Evolutionary conservation across 2,113 vertebrate genomes (phyloP), one percentile per base, ranked within the genome.

Genomic region (Osmerus mordax): DNA sequence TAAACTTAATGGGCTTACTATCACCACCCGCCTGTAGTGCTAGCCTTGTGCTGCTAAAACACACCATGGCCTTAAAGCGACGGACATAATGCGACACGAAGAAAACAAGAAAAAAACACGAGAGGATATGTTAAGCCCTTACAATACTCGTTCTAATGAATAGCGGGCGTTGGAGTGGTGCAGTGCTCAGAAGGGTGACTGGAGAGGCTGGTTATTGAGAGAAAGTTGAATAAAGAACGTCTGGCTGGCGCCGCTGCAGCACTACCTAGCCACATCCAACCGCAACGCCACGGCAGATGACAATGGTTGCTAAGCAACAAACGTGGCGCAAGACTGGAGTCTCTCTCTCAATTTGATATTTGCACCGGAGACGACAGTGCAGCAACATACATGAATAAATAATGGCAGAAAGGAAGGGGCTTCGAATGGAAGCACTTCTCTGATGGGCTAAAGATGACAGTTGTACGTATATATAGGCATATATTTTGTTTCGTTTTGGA

Each of bases 281-380:
- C 0, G 71, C 74, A 65, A 69, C 76, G 86, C 86, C 73, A 51
- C 78, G 80, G 85, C 77, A 70, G 77, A 85, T 89, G 88, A 91
- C 85, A 86, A 80, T 12, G 80, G 92, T 92, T 87, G 90, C 92
- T 87, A 88, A 75, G 92, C 87, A 92, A 92, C 91, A 87, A 83
- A 81, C 72, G 73, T 78, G 81, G 86, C 65, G 77, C 85, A 79
- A 87, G 83, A 83, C 78, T 65, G 55, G 78, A 79, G 83, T 81
- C 84, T 86, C n/a, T n/a, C n/a, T n/a, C 86, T 81, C 72, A 77
- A 82, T 88, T 86, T 89, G 81, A 87, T 87, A 86, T 90, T 87
- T 83, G 86, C 84, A 81, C 76, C 76, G 52, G 85, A 83, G 81
- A 74, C 80, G 69, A 81, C 76, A 81, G 56, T 73, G 65, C 66